These are phyloP conservation scores for Ictalurus punctatus DNA, from an alignment of 2,113 vertebrate genomes.

Conservation along the genomic window DNA sequence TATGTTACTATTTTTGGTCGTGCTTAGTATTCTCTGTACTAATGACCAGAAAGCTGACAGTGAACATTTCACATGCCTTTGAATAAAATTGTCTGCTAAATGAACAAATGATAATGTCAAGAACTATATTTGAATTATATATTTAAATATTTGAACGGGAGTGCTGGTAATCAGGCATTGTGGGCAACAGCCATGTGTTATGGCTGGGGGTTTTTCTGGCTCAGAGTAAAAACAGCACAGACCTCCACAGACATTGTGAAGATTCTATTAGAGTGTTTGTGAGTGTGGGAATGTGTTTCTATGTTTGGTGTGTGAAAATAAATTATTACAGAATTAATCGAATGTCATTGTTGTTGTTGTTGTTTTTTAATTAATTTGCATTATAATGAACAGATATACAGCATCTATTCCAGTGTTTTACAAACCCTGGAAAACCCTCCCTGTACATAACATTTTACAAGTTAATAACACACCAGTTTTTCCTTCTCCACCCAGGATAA, in stretches of 20 bases:
- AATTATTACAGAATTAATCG: not conserved
- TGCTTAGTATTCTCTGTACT: not conserved
- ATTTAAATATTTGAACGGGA: not conserved
- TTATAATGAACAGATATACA: not conserved
- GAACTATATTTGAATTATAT: not conserved
- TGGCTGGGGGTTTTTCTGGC: not conserved
- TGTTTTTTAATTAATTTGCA: not conserved
- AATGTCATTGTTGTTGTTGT: not conserved
- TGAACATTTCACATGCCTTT: slow-evolving; percentile 15
- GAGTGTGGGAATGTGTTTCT: not conserved
- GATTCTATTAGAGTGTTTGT: not conserved
- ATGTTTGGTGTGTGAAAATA: not conserved
- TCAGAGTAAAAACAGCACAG: slow-evolving; percentile 17
- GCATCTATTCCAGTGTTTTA: not conserved
- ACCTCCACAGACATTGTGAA: slow-evolving; percentile 33
- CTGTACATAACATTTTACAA: not conserved
- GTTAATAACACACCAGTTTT: not conserved
- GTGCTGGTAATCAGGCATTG: not conserved
- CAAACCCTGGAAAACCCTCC: not conserved
- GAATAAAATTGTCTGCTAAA: not conserved
- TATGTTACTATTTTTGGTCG: slow-evolving; percentile 4
- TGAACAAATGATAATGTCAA: slow-evolving; percentile 28
- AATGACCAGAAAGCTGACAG: not conserved
- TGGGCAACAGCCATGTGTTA: not conserved
- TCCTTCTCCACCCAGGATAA: not conserved